These are phyloP conservation scores for Corythaeola cristata DNA, from an alignment of 2,113 vertebrate genomes.

Conservation along the genomic window DNA sequence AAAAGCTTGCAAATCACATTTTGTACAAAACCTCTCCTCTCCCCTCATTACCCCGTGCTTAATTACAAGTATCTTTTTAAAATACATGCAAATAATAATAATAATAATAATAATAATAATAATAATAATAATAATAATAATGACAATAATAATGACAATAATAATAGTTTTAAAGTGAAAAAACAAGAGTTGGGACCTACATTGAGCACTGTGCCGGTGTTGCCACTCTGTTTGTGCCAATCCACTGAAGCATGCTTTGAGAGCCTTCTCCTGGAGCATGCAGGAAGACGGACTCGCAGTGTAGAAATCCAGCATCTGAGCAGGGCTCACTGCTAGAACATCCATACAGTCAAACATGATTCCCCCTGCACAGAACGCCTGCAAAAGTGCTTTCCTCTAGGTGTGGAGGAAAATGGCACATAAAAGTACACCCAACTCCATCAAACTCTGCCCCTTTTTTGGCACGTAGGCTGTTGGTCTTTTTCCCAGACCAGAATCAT, in stretches of 20 bases:
- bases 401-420: conserved; percentile 82
- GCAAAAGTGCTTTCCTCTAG: conserved; percentile 84
- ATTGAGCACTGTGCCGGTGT: conserved; percentile 91
- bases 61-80: conserved; percentile 29
- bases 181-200: conserved; percentile 84
- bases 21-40: conserved; percentile 13
- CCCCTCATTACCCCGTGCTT: conserved; percentile 55
- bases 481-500: conserved; percentile 91
- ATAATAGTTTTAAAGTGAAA: conserved; percentile 45
- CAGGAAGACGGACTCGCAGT: conserved; percentile 90
- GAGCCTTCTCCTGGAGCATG: conserved; percentile 92
- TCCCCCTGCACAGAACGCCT: conserved; percentile 77
- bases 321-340: conserved; percentile 88
- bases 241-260: conserved; percentile 91
- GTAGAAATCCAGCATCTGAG: conserved; percentile 91
- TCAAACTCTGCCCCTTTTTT: conserved; percentile 93
- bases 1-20: not conserved
- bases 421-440: conserved; percentile 92
- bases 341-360: conserved; percentile 97
- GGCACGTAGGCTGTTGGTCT: conserved; percentile 85
- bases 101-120: not conserved
- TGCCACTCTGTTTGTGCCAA: conserved; percentile 91
- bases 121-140: not conserved
- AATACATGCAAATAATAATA: conserved; percentile 71
- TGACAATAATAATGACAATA: not conserved